Evolutionary conservation across 2,113 vertebrate genomes (phyloP), one percentile per base, ranked within the genome.

Genomic region (Oreochromis spilurus): DNA sequence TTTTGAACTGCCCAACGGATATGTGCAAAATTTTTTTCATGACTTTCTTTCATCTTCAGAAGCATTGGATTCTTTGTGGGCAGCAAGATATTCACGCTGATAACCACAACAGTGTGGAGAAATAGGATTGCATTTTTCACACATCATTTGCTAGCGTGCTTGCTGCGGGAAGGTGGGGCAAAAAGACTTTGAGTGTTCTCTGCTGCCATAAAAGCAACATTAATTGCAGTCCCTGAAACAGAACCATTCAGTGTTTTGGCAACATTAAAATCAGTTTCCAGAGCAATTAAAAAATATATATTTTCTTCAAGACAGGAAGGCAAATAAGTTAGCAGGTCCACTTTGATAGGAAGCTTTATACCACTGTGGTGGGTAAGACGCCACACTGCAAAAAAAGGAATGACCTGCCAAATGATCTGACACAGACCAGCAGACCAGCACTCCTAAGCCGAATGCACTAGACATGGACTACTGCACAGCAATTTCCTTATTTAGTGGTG

Each of bases 401-500:
- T 21, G 16, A 84, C 72, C 88, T 87, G 84, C 84, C 84, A 84
- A 82, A 81, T 38, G 55, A 60, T 82, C 29, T 93, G 92, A 93
- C 86, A 89, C 67, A 90, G 67, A 91, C 40, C 92, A 92, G 88
- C 72, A 62, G 24, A 29, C 84, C 79, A 81, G 88, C 53, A 43
- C 81, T 84, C 70, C 55, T 65, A 4, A 87, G 60, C 70, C 9
- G 24, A 34, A 19, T 57, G 43, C 50, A 40, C 52, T 5, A 62
- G 54, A 78, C 70, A 19, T 13, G 31, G 26, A 65, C 48, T 67
- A 7, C 81, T 78, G 29, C 54, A 60, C 13, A 81, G 58, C 81
- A 84, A 40, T 86, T 60, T 24, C 91, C 91, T 89, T 88, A 89
- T 92, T 88, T 91, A 93, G 93, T 36, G 84, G 21, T 91, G 82